Percentiles rank a stretch among this genome's conserved stretches.
phyloP scores from a whole-genome alignment of 2,113 vertebrate genomes.

The Cacatua alba region DNA sequence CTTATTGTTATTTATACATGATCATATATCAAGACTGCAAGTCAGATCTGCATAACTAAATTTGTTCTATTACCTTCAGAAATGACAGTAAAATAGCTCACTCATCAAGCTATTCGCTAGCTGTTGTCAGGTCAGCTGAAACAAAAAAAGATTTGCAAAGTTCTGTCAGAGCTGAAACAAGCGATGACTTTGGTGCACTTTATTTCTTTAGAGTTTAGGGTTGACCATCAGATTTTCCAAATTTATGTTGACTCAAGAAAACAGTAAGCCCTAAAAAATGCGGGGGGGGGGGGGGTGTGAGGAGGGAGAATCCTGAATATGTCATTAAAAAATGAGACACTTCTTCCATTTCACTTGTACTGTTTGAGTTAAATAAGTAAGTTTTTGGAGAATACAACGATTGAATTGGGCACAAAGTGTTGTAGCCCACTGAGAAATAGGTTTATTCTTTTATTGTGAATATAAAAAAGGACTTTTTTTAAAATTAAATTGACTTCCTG shows the following conservation, averaged over 20 bases:
- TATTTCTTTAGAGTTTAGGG: neutral
- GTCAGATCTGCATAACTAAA: neutral
- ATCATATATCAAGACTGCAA: neutral
- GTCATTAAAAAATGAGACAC: neutral
- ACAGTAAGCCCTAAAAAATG: neutral
- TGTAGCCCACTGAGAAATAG: neutral
- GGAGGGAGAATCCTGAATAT: neutral
- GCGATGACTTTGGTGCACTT: neutral
- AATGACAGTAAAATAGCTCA: neutral
- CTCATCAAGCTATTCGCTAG: neutral
- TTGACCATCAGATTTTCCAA: neutral
- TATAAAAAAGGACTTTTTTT: neutral
- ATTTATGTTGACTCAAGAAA: neutral
- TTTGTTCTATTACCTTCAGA: neutral
- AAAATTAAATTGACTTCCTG: neutral
- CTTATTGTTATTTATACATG: neutral
- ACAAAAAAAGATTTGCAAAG: neutral
- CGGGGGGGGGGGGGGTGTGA: accelerated
- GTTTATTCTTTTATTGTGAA: neutral
- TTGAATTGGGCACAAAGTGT: neutral
- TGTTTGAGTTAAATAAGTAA: neutral
- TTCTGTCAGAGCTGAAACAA: neutral
- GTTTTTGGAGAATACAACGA: neutral
- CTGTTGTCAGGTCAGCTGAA: neutral
- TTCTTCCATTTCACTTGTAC: neutral